Base-by-base conservation (phyloP, 2,888 invertebrate species). In the Cosmopolites sordidus region DNA sequence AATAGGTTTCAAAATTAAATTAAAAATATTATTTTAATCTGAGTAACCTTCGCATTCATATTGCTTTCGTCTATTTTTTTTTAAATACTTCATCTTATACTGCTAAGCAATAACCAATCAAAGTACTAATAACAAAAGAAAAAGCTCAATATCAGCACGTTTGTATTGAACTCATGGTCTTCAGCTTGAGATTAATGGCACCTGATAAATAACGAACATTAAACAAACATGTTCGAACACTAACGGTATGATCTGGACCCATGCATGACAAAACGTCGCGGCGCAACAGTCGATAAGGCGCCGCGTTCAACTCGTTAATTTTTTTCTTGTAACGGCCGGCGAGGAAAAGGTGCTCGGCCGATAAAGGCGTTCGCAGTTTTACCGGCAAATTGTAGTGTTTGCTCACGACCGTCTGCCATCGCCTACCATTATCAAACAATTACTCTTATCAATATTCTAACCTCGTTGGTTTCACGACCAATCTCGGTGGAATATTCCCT, bases 361-460 rank as follows among this genome's bases (percentile, higher is more conserved):
- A 60, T 55, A 58, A 58, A 54, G 56, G 43, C 51, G 56, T 51
- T 54, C 49, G 56, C 58, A 53, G 53, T 59, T 58, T 48, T 42
- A 48, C 42, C 42, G 33, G 56, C 52, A 71, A 71, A 70, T 71
- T 70, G 70, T 68, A 68, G 68, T 70, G 70, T 70, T 69, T 70
- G 69, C 66, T 69, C 71, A 71, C 72, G 71, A 70, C 65, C 65
- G 62, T 61, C 66, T 64, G 58, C 47, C 68, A 69, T 69, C 69
- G 64, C 63, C 66, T 65, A 66, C 67, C 61, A 71, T 71, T 70
- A 71, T 70, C 70, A 11, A 72, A 72, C 71, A 72, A 72, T 72
- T 72, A 72, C 72, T 71, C 71, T 71, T 72, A 72, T 71, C 72
- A 71, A 71, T 70, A 71, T 70, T 66, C 69, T 65, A 67, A 64